Percentiles rank a stretch among this genome's conserved stretches.
Conservation (phyloP, 2,797 vertebrate species). For the Pangasius djambal region DNA sequence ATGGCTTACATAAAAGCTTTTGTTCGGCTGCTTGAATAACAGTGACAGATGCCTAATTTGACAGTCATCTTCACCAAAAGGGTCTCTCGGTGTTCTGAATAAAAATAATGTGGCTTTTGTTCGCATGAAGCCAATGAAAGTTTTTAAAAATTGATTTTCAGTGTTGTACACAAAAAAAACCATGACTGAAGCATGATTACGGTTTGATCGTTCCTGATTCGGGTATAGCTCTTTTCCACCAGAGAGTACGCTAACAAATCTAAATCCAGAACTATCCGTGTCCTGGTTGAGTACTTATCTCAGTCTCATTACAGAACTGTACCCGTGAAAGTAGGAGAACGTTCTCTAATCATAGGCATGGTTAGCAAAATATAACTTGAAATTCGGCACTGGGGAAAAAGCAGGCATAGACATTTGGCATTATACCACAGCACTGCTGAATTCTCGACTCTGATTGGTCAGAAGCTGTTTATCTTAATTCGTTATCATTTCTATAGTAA, state of each 20-base stretch:
- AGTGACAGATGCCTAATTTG: constrained; percentile 48
- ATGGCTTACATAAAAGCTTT: constrained; percentile 55
- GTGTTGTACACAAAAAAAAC: not conserved
- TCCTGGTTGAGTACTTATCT: not conserved
- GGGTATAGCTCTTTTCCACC: not conserved
- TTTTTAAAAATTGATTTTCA: not conserved
- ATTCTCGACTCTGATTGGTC: not conserved
- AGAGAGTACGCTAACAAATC: too few relatives aligned
- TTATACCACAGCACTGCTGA: not conserved
- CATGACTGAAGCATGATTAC: not conserved
- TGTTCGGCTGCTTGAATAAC: constrained; percentile 52
- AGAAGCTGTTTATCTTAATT: not conserved
- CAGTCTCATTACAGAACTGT: not conserved
- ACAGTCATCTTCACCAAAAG: constrained; percentile 16
- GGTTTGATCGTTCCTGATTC: not conserved
- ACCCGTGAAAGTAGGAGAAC: not conserved
- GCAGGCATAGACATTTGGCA: not conserved
- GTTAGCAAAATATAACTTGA: not conserved
- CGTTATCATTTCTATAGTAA: not conserved
- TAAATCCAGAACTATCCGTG: not conserved
- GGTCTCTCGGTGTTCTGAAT: not conserved
- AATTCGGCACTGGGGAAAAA: not conserved
- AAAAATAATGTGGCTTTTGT: not conserved
- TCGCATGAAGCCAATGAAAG: not conserved
- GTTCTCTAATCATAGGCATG: not conserved